Percentiles rank a stretch among this genome's conserved stretches.
phyloP scores from a whole-genome alignment of 2,888 invertebrate species.

The Rhingia rostrata region DNA sequence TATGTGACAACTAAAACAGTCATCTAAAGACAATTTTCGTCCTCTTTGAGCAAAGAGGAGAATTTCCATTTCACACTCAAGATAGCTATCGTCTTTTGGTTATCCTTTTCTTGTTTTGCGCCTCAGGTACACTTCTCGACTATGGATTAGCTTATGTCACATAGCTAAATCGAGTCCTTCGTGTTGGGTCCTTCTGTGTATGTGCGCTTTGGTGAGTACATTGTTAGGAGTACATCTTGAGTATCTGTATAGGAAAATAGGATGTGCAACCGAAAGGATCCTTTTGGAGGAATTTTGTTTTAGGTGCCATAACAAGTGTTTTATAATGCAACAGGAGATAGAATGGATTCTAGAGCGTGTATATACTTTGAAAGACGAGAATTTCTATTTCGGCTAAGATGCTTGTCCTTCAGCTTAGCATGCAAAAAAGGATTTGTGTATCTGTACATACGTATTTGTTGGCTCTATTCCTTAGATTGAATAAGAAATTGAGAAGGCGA shows the following conservation, averaged over 20 bases:
- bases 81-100: conserved; percentile 46
- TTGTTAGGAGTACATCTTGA: not conserved
- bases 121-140: conserved; percentile 37
- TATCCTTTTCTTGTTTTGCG: conserved; percentile 38
- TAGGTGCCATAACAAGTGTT: conserved; percentile 56
- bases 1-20: conserved; percentile 49
- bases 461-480: not conserved
- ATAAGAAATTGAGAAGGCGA: conserved; percentile 30
- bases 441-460: not conserved
- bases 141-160: conserved; percentile 61
- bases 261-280: conserved; percentile 28
- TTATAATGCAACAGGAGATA: conserved; percentile 58
- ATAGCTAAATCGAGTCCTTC: conserved; percentile 23
- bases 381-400: conserved; percentile 8
- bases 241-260: conserved; percentile 17
- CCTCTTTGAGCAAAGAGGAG: conserved; percentile 18
- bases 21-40: conserved; percentile 46
- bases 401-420: conserved; percentile 25
- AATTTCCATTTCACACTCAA: conserved; percentile 64
- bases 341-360: not conserved
- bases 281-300: conserved; percentile 40
- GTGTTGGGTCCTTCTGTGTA: conserved; percentile 27
- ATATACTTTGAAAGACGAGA: conserved; percentile 16
- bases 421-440: not conserved
- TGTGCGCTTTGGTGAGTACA: not conserved